These are phyloP conservation scores for Ectemnius cavifrons DNA, from an alignment of 2,888 invertebrate genomes.

Conservation along the genomic window DNA sequence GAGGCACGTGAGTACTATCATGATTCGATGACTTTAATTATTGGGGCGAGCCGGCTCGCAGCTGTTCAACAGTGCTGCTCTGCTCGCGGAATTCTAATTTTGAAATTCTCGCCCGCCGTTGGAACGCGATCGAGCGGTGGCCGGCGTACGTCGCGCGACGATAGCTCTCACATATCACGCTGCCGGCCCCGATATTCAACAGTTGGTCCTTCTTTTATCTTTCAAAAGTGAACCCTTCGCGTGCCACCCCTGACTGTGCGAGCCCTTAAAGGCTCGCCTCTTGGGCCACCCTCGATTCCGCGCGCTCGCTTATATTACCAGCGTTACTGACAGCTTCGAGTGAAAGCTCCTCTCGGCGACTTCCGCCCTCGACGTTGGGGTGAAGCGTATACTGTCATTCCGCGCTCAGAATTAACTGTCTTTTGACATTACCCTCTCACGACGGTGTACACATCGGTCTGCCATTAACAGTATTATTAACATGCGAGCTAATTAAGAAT, in stretches of 20 bases:
- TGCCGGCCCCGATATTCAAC: constrained; percentile 73
- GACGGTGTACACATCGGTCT: no score
- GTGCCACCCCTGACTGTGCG: constrained; percentile 48
- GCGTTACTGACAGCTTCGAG: constrained; percentile 18
- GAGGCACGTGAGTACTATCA: constrained; percentile 1
- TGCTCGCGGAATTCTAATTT: not conserved
- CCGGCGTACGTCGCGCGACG: not conserved
- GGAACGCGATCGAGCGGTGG: not conserved
- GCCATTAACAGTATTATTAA: no score
- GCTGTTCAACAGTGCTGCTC: not conserved
- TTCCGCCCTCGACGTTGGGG: constrained; percentile 15
- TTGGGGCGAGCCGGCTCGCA: not conserved
- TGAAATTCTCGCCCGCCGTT: constrained; percentile 2
- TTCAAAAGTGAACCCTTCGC: constrained; percentile 66
- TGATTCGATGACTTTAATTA: constrained; percentile 7
- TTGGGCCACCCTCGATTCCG: constrained; percentile 63
- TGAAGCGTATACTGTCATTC: not conserved
- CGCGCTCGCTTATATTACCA: constrained; percentile 51
- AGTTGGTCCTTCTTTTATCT: constrained; percentile 78
- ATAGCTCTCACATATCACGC: constrained; percentile 2
- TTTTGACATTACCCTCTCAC: no score
- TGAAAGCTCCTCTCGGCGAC: constrained; percentile 25
- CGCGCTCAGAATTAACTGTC: no score
- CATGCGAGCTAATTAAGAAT: no score
- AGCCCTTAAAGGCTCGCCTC: constrained; percentile 64